Conservation (phyloP, 2,113 vertebrate genomes). For the Microcebus jonahi region DNA sequence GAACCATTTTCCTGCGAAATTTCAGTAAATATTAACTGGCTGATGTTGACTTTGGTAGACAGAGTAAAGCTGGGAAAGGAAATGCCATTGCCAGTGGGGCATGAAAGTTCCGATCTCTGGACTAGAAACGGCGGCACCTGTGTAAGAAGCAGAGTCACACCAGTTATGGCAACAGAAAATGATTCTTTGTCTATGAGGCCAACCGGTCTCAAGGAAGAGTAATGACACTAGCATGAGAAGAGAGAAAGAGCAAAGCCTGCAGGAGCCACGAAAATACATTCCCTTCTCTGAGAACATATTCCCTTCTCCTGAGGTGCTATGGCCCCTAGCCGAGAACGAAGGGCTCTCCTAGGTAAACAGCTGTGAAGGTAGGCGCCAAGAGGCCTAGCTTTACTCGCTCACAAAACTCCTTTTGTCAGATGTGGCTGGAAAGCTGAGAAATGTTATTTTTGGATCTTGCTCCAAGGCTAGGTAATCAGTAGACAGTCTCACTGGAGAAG, state of each 20-base stretch:
- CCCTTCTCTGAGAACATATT: neutral
- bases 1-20: neutral
- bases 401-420: slow-evolving; percentile 19
- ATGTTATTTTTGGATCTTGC: slow-evolving; percentile 56
- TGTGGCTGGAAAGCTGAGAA: slow-evolving; percentile 34
- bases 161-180: neutral
- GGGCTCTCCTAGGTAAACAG: neutral
- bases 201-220: neutral
- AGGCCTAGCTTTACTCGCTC: neutral
- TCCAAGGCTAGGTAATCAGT: neutral
- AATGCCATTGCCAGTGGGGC: neutral
- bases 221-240: neutral
- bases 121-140: neutral
- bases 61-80: neutral
- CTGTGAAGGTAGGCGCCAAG: neutral
- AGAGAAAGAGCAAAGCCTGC: neutral
- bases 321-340: neutral
- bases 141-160: neutral
- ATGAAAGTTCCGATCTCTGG: neutral
- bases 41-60: neutral
- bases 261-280: neutral
- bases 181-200: neutral
- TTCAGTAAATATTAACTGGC: neutral
- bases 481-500: neutral
- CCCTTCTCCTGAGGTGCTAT: rapidly evolving